Conservation (phyloP, 1,140 invertebrate genomes). For the Procambarus virginalis region DNA sequence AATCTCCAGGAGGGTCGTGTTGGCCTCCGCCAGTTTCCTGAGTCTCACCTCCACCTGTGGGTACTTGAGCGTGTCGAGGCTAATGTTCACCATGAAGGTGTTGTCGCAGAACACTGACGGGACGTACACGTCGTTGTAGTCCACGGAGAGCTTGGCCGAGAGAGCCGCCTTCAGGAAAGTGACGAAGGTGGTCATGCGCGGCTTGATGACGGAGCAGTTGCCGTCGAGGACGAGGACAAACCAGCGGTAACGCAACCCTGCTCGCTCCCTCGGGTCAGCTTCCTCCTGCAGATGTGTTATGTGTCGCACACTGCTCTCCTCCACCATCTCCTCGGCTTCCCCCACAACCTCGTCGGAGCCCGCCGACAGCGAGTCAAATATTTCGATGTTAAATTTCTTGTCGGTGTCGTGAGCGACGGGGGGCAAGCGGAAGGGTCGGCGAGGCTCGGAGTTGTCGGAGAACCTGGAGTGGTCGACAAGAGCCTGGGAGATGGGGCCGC, state of each 20-base stretch:
- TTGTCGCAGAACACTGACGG: constrained; percentile 69
- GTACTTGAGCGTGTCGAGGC: constrained; percentile 55
- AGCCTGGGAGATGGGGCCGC: too few species aligned
- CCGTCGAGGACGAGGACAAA: constrained; percentile 68
- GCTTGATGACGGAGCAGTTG: constrained; percentile 68
- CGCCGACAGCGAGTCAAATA: constrained; percentile 23
- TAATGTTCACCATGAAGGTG: constrained; percentile 70
- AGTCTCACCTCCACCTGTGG: constrained; percentile 57
- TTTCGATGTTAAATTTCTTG: constrained; percentile 52
- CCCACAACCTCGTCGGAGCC: constrained; percentile 11
- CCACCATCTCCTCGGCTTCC: constrained; percentile 8
- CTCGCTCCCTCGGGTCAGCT: not conserved
- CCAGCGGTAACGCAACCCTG: constrained; percentile 44
- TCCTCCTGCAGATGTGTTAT: not conserved
- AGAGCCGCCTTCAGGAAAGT: constrained; percentile 68
- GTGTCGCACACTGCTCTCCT: not conserved
- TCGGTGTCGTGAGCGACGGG: not conserved
- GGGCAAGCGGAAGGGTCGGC: too few species aligned
- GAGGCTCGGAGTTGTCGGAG: not conserved
- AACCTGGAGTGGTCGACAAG: not conserved
- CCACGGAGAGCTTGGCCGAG: constrained; percentile 52
- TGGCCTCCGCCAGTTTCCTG: constrained; percentile 63
- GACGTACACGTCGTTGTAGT: constrained; percentile 64
- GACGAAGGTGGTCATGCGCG: constrained; percentile 67
- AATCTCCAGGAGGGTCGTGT: constrained; percentile 69